A percentile compares a stretch with the other conserved stretches of the same genome.
Evolutionary conservation across 2,113 vertebrate genomes (phyloP).

Genomic region (Leuciscus idus): DNA sequence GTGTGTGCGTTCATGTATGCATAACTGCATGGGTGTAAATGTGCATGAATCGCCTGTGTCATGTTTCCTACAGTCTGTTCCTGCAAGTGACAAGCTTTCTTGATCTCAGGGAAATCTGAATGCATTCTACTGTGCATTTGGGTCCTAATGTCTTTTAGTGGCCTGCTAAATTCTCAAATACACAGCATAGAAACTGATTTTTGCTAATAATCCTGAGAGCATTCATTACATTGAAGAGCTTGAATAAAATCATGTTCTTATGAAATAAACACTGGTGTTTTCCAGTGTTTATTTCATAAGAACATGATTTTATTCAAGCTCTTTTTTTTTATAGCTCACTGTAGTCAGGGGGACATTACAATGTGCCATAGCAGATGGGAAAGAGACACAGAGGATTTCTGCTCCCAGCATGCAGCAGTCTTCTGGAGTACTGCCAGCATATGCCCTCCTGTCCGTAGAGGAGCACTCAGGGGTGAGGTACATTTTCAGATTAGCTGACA

Average conservation of each 20-base stretch:
- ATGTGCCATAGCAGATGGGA: slow-evolving; percentile 42
- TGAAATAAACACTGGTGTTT: background rate
- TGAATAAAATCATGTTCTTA: background rate
- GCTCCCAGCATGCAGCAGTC: slow-evolving; percentile 37
- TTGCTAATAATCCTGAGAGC: background rate
- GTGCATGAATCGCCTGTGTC: background rate
- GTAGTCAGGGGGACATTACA: background rate
- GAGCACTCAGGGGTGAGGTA: slow-evolving; percentile 6
- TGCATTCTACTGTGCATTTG: background rate
- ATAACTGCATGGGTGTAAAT: background rate
- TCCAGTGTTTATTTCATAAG: too few species aligned
- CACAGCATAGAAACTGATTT: background rate
- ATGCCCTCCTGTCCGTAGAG: slow-evolving; percentile 3
- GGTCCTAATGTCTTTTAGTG: background rate
- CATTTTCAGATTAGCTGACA: slow-evolving; percentile 9
- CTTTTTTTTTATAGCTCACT: background rate
- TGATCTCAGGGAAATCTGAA: background rate
- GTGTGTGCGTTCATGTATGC: background rate
- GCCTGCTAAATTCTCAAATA: background rate
- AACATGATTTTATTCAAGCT: too few species aligned
- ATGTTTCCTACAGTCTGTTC: background rate
- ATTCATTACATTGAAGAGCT: background rate
- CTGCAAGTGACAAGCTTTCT: background rate
- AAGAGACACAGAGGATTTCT: slow-evolving; percentile 33
- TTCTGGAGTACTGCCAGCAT: slow-evolving; percentile 11